Base-by-base conservation (phyloP, 2,113 vertebrate genomes). In the Columba janthina region DNA sequence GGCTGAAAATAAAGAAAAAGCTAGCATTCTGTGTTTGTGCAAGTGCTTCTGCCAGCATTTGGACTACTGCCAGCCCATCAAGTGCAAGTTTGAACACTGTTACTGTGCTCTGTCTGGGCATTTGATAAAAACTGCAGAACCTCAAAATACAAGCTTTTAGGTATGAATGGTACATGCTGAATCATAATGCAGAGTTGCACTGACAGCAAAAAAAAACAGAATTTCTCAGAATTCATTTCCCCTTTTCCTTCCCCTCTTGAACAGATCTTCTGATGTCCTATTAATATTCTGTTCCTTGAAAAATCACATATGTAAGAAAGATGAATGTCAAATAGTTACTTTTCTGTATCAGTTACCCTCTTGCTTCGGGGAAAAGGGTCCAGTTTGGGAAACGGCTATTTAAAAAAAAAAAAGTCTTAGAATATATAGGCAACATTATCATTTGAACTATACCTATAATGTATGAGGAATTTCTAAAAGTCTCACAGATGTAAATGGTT, bases 231-330 rank as follows among this genome's bases (percentile, higher is more conserved):
- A 36, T 64, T 69, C 48, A 2, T 61, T 78, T 77, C 34, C 44
- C 36, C 77, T 24, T 22, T 75, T 85, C 28, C 34, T 21, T 90
- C 38, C 58, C 42, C 42, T 32, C 14, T 80, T 58, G 34, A 93
- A 90, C 17, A 14, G 17, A 69, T 65, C 29, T 93, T 88, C 88
- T 72, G 20, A 90, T 67, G 5, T 76, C 7, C 42, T 74, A 88
- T 91, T 95, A 94, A 94, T 81, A 97, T 86, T 80, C 32, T 71
- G 11, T 32, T 93, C 64, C 58, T 91, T 96, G n/a, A 93, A 93
- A 97, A 97, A 94, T 90, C 90, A 64, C 22, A 73, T 62, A 40
- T 9, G 29, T 93, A 71, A 93, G 81, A 93, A 95, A 96, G 80
- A 95, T 90, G 15, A 95, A 88, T 76, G 61, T 70, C 60, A 79